Percentiles rank a stretch among this genome's conserved stretches.
Conservation (phyloP, 2,888 invertebrate species). For the Ochropleura plecta region DNA sequence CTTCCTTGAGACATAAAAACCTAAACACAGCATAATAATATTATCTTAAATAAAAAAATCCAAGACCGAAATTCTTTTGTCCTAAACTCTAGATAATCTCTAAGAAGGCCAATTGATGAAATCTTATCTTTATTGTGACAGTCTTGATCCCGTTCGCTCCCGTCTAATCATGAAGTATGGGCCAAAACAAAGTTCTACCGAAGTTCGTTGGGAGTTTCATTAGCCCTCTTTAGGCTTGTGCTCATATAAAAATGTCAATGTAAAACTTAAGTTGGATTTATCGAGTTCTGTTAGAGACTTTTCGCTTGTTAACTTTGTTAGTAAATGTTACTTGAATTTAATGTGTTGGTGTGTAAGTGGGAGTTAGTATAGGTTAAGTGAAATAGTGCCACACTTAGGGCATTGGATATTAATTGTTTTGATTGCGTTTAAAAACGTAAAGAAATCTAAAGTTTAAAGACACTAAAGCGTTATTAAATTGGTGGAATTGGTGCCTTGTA, state of each 20-base stretch:
- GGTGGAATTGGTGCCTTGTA: neutral
- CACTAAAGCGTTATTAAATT: neutral
- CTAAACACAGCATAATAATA: neutral
- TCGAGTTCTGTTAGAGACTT: conserved; percentile 59
- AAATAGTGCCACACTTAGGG: conserved; percentile 12
- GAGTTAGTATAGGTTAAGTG: conserved; percentile 37
- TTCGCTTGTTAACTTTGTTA: conserved; percentile 46
- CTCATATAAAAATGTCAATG: conserved; percentile 76
- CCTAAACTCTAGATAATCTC: conserved; percentile 63
- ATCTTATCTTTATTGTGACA: conserved; percentile 78
- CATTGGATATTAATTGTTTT: conserved; percentile 19
- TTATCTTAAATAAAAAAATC: conserved; percentile 16
- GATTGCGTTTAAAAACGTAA: neutral
- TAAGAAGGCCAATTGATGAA: conserved; percentile 73
- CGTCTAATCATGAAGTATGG: conserved; percentile 77
- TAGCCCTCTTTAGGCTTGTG: conserved; percentile 66
- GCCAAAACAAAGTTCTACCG: conserved; percentile 73
- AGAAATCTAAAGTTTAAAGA: neutral
- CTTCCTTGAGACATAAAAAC: neutral
- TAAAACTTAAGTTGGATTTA: conserved; percentile 75
- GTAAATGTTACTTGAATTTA: conserved; percentile 53
- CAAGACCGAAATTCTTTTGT: conserved; percentile 51
- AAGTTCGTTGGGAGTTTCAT: conserved; percentile 70
- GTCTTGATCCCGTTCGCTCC: conserved; percentile 70
- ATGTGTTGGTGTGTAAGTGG: conserved; percentile 25